A percentile compares a stretch with the other conserved stretches of the same genome.
These are phyloP conservation scores for Eupithecia centaureata DNA, from an alignment of 2,888 invertebrate genomes.

Conservation along the genomic window DNA sequence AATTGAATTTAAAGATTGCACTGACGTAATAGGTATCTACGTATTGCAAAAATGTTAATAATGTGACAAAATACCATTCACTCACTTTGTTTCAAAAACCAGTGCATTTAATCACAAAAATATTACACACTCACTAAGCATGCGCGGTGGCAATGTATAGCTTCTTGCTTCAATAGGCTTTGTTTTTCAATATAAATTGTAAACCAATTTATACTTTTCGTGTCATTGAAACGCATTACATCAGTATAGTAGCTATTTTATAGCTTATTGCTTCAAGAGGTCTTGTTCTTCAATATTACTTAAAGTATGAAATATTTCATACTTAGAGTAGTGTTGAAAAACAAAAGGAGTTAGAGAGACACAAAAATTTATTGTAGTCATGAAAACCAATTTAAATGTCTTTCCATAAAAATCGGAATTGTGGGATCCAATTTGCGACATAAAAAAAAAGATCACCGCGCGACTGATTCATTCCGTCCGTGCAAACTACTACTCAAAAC, in stretches of 20 bases:
- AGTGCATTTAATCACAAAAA: conserved; percentile 61
- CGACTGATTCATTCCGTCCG: conserved; percentile 15
- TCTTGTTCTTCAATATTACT: not conserved
- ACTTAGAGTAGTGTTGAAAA: too few species aligned
- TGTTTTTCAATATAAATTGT: not conserved
- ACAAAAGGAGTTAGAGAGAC: too few species aligned
- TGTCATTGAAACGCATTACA: too few species aligned
- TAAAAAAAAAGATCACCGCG: not conserved
- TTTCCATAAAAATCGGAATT: not conserved
- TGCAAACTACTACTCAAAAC: conserved; percentile 45
- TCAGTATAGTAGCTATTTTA: not conserved
- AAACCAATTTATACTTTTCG: too few species aligned
- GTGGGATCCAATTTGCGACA: not conserved
- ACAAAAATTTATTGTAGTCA: not conserved
- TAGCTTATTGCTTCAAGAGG: not conserved
- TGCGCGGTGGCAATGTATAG: not conserved
- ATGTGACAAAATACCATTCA: conserved; percentile 59
- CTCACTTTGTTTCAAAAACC: conserved; percentile 54
- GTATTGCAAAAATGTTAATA: conserved; percentile 46
- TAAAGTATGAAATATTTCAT: too few species aligned
- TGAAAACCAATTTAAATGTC: not conserved
- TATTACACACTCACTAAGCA: conserved; percentile 7
- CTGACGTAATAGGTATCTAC: not conserved
- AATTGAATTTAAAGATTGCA: not conserved
- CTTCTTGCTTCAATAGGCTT: not conserved